Base-by-base conservation (phyloP, 2,797 vertebrate species). In the Iguana delicatissima region DNA sequence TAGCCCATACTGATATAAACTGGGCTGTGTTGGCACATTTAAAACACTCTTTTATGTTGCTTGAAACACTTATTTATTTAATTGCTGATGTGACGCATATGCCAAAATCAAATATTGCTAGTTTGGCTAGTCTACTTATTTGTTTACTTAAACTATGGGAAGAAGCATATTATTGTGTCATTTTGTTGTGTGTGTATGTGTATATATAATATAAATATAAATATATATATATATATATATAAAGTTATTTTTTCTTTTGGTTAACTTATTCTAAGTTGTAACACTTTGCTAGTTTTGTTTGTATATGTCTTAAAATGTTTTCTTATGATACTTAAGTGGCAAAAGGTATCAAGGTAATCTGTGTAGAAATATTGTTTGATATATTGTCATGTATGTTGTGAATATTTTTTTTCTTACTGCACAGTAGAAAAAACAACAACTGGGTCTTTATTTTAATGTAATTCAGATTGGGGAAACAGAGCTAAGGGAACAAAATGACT, bases 371-470 rank as follows among this genome's bases (percentile, higher is more conserved):
- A 98, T 99, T 98, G 99, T 99, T 99, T 99, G 99, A 99, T 99
- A 98, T 99, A 99, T 99, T 99, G 99, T 99, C 99, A 99, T 99
- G 99, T 99, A 99, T 98, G 98, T 99, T 99, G 99, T 99, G 99
- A 98, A 99, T 98, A 98, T 98, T 98, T 98, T 99, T 97, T 99
- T 97, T 98, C 99, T 99, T 98, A 98, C 98, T 98, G 98, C 97
- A 98, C 98, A 98, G 98, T 98, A 98, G 98, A 99, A 99, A 98
- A 97, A 98, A 97, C 97, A 97, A 92, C 88, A 95, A 97, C 97
- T 97, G 97, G 97, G 97, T 97, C 98, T 98, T 98, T 98, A 97
- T 97, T 98, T 98, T 97, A 98, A 98, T 97, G 98, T 99, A 98
- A 98, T 98, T 98, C 98, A 98, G 98, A 99, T 98, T 97, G 98